A percentile compares a stretch with the other conserved stretches of the same genome.
Evolutionary conservation across 1,140 invertebrate species (phyloP).

Genomic region (Diplogasteroides magnus): DNA sequence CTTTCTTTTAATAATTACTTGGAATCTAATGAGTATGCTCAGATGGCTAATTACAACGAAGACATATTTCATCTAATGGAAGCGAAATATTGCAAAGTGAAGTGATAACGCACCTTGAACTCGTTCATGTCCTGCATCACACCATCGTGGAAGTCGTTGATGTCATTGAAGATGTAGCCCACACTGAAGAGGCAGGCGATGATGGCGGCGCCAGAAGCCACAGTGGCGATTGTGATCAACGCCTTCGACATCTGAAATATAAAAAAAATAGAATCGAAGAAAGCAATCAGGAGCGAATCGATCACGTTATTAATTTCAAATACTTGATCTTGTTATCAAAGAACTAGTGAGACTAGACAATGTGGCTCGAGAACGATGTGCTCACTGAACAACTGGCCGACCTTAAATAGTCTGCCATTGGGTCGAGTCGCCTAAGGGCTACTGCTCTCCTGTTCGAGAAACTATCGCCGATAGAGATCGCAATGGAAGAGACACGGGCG

Average conservation of each 20-base stretch:
- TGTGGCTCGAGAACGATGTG: too few relatives aligned
- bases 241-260: slow-evolving; percentile 30
- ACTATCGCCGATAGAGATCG: too few relatives aligned
- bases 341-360: too few relatives aligned
- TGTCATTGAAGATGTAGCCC: slow-evolving; percentile 26
- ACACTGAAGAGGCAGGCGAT: slow-evolving; percentile 21
- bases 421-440: too few relatives aligned
- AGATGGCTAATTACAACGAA: background rate
- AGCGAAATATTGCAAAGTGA: background rate
- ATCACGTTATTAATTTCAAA: too few relatives aligned
- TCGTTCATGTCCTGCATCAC: slow-evolving; percentile 36
- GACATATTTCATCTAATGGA: background rate
- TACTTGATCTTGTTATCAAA: too few relatives aligned
- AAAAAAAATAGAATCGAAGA: too few relatives aligned
- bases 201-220: slow-evolving; percentile 24
- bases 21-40: background rate
- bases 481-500: too few relatives aligned
- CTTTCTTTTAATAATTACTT: background rate
- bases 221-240: slow-evolving; percentile 22
- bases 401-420: too few relatives aligned
- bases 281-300: too few relatives aligned
- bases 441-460: too few relatives aligned
- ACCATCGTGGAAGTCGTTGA: slow-evolving; percentile 36
- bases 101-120: slow-evolving; percentile 24
- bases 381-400: too few relatives aligned